Base-by-base conservation (phyloP, 2,888 invertebrate genomes). In the Eupithecia dodoneata region DNA sequence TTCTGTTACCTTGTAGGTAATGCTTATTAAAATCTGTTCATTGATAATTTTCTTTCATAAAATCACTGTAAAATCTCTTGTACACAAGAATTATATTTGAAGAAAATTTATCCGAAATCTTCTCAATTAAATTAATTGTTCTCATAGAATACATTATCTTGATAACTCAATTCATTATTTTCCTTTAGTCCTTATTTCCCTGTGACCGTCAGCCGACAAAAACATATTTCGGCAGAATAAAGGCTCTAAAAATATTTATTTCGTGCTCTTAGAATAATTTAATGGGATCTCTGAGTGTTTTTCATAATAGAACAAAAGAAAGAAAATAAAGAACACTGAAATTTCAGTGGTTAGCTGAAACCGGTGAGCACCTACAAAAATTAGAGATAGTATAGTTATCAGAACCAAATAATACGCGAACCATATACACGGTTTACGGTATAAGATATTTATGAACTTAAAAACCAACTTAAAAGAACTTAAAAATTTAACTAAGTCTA, bases 151-250 rank as follows among this genome's bases (percentile, higher is more conserved):
- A 42, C 66, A 66, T 66, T 66, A 66, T 41, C 63, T 59, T 72
- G 71, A 55, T 72, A 49, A 71, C 49, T 72, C n/a, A 59, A 72
- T 72, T 72, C 71, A 72, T 42, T 59, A 72, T 59, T 30, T 59
- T 42, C 15, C 55, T 44, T 55, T 72, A 59, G 30, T 66, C 66
- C 41, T 66, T 7, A 66, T 66, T 66, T 66, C 41, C 30, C 10
- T 66, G n/a, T 42, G 2, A 42, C 15, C 66, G 42, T 15, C 59
- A 59, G 59, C 59, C 10, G 59, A 59, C 59, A 59, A 18, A 18
- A 59, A 59, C 59, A 59, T 10, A 18, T 59, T 59, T 59, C 18
- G 18, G 18, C n/a, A 59, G 18, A 59, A 55, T 55, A 55, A 59
- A 18, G 18, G 10, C 59, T 10, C 18, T 59, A 18, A 59, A 55